phyloP scores from a whole-genome alignment of 2,888 invertebrate genomes.

The Drosophila neonasuta region DNA sequence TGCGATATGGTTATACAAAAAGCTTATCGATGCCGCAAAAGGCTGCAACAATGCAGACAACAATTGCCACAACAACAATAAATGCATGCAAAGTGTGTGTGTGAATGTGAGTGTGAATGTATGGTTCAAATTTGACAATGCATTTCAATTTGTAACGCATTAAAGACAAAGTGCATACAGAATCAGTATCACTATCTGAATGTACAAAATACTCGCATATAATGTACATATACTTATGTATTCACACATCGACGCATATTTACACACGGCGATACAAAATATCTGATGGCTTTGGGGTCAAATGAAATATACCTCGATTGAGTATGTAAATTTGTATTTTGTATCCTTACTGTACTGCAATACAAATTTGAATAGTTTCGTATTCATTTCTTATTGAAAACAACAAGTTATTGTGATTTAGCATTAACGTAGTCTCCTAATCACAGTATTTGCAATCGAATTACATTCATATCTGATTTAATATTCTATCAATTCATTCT shows the following conservation, averaged over 20 bases:
- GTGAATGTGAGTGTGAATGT: constrained; percentile 23
- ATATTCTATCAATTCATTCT: neutral
- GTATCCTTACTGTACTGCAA: constrained; percentile 8
- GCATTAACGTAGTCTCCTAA: neutral
- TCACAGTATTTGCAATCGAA: too few species aligned
- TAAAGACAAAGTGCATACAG: constrained; percentile 61
- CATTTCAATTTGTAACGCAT: constrained; percentile 71
- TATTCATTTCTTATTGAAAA: constrained; percentile 1
- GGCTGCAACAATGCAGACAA: constrained; percentile 34
- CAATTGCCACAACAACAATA: constrained; percentile 26
- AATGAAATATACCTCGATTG: constrained; percentile 6
- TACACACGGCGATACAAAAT: neutral
- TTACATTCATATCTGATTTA: too few species aligned
- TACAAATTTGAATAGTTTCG: neutral
- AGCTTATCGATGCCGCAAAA: constrained; percentile 73
- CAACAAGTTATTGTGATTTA: neutral
- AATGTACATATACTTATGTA: constrained; percentile 27
- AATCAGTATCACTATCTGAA: constrained; percentile 35
- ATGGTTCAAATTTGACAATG: constrained; percentile 55
- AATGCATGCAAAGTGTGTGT: constrained; percentile 27
- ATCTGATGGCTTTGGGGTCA: constrained; percentile 10
- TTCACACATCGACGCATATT: neutral
- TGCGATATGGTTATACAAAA: constrained; percentile 57
- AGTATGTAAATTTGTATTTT: constrained; percentile 21
- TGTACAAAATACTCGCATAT: constrained; percentile 30